Base-by-base conservation (phyloP, 2,113 vertebrate species). In the Solea senegalensis region DNA sequence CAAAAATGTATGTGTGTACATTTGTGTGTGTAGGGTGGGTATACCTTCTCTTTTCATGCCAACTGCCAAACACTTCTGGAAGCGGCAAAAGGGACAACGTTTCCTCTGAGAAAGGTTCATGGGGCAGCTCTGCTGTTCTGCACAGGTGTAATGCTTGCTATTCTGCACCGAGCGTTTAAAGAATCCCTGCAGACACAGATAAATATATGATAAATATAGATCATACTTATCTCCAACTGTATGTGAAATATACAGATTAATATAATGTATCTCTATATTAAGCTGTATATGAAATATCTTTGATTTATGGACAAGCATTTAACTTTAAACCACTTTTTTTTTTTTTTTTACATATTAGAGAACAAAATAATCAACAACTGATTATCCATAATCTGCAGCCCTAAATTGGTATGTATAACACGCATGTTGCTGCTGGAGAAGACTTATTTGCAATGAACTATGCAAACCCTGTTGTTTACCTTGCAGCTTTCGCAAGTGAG, bases 111-210 rank as follows among this genome's bases (percentile, higher is more conserved):
- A 90, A 26, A 76, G 89, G 83, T 94, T 91, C 86, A 95, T 91
- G 43, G 92, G 92, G 76, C 94, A 95, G 72, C 69, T 90, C 74
- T 93, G 93, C 45, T 84, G 86, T 69, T 94, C 93, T 51, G 91
- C 57, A 71, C 94, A 95, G 63, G 83, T 92, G 86, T 95, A 95
- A 52, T 67, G 82, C 72, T 95, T 95, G 90, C 93, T 91, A 65
- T 95, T 95, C 83, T 95, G 94, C 54, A 95, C 93, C 3, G 94
- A 93, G 58, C 94, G 94, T 77, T 95, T 95, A 62, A 95, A 95
- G 81, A 95, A 95, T 61, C 94, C 94, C 94, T 95, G 81, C 40
- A 70, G 49, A 54, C 59, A 34, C 7, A 28, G 21, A 21, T 21
- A 21, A 21, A 21, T 21, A 21, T 21, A 21, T 21, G 21, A 21